Base-by-base conservation (phyloP, 2,113 vertebrate species). In the Macheiramphus alcinus region DNA sequence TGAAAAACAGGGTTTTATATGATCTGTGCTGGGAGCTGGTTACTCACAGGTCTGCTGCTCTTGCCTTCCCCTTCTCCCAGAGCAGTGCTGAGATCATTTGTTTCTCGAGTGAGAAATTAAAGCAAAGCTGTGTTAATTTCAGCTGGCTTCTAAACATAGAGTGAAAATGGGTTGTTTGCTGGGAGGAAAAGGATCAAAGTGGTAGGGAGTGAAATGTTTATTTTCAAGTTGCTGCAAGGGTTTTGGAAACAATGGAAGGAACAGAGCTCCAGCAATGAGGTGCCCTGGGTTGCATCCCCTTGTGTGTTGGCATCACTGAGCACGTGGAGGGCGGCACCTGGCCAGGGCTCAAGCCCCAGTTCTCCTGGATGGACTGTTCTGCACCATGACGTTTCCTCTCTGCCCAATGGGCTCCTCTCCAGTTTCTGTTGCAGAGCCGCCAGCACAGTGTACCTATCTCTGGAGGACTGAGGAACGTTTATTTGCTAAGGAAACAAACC, bases 191-290 rank as follows among this genome's bases (percentile, higher is more conserved):
- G 53, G 18, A 58, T 85, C 65, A 86, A 63, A 88, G 80, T 20
- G 75, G 59, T 65, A 71, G 65, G 70, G 78, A 92, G 48, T 50
- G 66, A 97, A 95, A 89, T 88, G 85, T 94, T 96, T 95, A 47
- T 86, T 90, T 93, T 89, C 92, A 87, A 94, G n/a, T 83, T 89
- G 74, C 34, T 85, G 93, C 56, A 82, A 90, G 71, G 62, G 32
- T 81, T 94, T 94, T 65, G 48, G 56, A 94, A 96, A 96, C 96
- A 97, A 85, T 92, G 72, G 97, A 94, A 89, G 95, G 65, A 95
- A 95, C 78, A 86, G 61, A 74, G 71, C 29, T 82, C 38, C 67
- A 88, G 85, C 86, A 86, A 47, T 36, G 70, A 95, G 53, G 65
- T 84, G 80, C 73, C 83, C 45, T 73, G 78, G 10, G 50, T 56